Conservation (phyloP, 2,113 vertebrate genomes). For the Triplophysa dalaica region DNA sequence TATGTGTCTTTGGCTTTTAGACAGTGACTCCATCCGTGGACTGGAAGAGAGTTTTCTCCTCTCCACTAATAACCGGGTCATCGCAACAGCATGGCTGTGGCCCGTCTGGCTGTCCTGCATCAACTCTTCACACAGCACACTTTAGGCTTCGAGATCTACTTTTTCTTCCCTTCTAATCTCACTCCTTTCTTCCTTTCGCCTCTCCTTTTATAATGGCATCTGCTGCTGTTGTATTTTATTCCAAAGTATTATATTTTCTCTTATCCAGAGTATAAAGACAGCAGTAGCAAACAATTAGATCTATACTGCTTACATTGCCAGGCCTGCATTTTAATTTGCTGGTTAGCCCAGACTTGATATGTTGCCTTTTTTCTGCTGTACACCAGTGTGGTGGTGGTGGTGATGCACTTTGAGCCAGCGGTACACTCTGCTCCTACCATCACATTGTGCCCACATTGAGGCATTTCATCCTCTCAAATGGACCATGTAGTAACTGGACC, state of each 20-base stretch:
- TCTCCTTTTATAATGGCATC: conserved; percentile 41
- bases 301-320: conserved; percentile 72
- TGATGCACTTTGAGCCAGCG: conserved; percentile 43
- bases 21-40: conserved; percentile 59
- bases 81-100: conserved; percentile 35
- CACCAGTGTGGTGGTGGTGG: conserved; percentile 40
- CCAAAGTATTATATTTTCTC: conserved; percentile 45
- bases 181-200: conserved; percentile 9
- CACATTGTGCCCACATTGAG: conserved; percentile 6
- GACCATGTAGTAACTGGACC: conserved; percentile 47
- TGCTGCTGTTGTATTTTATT: conserved; percentile 50
- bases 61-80: conserved; percentile 39
- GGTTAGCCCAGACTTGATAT: conserved; percentile 22
- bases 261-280: conserved; percentile 72
- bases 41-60: conserved; percentile 41
- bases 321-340: conserved; percentile 34
- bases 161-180: conserved; percentile 35
- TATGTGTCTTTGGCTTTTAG: conserved; percentile 77
- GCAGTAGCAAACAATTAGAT: conserved; percentile 67
- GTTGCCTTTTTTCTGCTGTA: conserved; percentile 41
- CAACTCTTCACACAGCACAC: conserved; percentile 77
- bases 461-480: conserved; percentile 25
- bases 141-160: conserved; percentile 51
- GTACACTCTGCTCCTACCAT: conserved; percentile 35
- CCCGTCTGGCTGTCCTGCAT: conserved; percentile 52